Evolutionary conservation across 2,888 invertebrate species (phyloP), one percentile per base, ranked within the genome.

Genomic region (Agrochola macilenta): DNA sequence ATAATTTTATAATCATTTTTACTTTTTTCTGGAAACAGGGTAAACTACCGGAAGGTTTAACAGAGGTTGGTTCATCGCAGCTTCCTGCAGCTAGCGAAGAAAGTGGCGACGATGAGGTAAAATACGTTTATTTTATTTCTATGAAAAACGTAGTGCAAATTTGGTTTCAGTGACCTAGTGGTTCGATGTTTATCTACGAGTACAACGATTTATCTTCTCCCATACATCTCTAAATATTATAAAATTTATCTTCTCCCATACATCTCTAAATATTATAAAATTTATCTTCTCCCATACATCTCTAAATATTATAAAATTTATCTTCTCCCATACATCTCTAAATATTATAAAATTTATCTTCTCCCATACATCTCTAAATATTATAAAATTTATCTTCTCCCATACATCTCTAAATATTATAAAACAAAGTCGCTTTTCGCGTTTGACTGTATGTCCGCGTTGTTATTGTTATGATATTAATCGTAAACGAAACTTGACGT

Each of bases 1-100:
- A 35, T 35, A 35, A 35, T 35, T 35, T 35, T 35, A 35, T 35
- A 2, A 4, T 35, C 3, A 35, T 3, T 35, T 17, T 39, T 7
- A 39, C 39, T 7, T n/a, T 43, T 70, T 58, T 39, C 70, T 65
- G n/a, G 77, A 75, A 96, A 26, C 94, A 97, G 94, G 98, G 98
- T 1, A 98, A 97, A 91, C 87, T 98, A 76, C 98, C 98, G 0
- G 96, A 97, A 74, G 97, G 97, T 5, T 91, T 97, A 26, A 97
- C 97, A 7, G 97, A 97, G 91, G 96, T 97, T 0, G 97, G 97
- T 7, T 96, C 97, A 2, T 96, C 96, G 9, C 97, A 97, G 63
- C 90, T 95, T 71, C 94, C 95, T 12, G 83, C 94, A 5, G 93
- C 94, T 3, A 94, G 94, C 26, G 96, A 96, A 85, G 95, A 96